Base-by-base conservation (phyloP, 2,888 invertebrate species). In the Loripinus fragilis region DNA sequence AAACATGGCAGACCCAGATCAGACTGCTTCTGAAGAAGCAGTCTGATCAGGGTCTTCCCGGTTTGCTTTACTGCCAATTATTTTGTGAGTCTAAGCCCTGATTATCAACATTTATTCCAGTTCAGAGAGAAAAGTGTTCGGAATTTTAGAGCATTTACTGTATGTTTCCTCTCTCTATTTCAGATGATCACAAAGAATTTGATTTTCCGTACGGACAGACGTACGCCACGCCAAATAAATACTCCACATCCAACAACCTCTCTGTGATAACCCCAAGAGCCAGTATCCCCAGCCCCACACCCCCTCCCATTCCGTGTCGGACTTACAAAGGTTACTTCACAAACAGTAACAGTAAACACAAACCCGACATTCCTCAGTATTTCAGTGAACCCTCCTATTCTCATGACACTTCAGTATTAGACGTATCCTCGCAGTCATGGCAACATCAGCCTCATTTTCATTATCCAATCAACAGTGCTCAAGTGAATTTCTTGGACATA, bases 181-280 rank as follows among this genome's bases (percentile, higher is more conserved):
- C 71, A 84, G 84, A 84, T 77, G 81, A 77, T 28, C 79, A 74
- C 33, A 84, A 84, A 71, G 74, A 75, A 52, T 84, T 84, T 71
- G 77, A 79, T 33, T 55, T 55, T 23, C 55, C 55, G 8, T 33
- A 69, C n/a, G 25, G 28, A 28, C 68, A 42, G 68, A 69, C 45
- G 33, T 84, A 84, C 69, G 38, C 69, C 20, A 60, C 74, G 10
- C 75, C 75, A 42, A 30, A 65, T 42, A 77, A 81, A 35, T 67
- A 67, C 38, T 64, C 20, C 23, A 28, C 64, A 41, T 33, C 60
- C 42, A 30, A 41, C 25, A 42, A 60, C 45, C 74, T 50, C 33
- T 15, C 67, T 30, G 25, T 30, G 17, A 38, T 41, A 25, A 7
- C 10, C n/a, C 23, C 67, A 15, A 42, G 50, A 20, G 52, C n/a